Evolutionary conservation across 2,797 vertebrate genomes (phyloP), one percentile per base, ranked within the genome.

Genomic region (Myiothlypis coronata): DNA sequence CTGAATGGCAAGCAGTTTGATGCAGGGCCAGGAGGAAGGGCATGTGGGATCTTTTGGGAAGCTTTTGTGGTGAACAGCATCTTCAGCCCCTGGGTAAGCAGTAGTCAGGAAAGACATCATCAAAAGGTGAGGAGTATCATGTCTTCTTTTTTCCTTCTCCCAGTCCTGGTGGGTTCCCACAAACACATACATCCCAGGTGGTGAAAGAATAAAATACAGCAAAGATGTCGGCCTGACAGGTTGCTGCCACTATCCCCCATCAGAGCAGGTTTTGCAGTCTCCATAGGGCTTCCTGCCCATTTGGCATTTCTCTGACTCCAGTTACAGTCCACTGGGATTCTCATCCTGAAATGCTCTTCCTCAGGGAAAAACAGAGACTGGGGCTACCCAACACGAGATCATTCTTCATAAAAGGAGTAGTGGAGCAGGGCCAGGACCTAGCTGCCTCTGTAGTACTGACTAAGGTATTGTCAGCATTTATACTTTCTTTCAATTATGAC

Each of bases 401-500:
- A 13, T 3, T 39, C 28, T 39, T 63, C 18, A 70, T 52, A 50
- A 78, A 77, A 35, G 14, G 20, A 37, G 12, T 23, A 68, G 18
- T 52, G 55, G 12, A 75, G 20, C 46, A 70, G 18, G n/a, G 27
- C 74, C 86, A 82, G 47, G 41, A 70, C 41, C 30, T 55, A 19
- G 27, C 15, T 89, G 35, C 41, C 69, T 70, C 12, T 18, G 24
- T 57, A 44, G 20, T 26, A 39, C 28, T 77, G 56, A 70, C n/a
- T 32, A 82, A 85, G 7, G 14, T 27, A 53, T 12, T 57, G 43
- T 77, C 49, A 64, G 30, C 57, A 90, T 74, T 77, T 83, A 24
- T 12, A 34, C 44, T 87, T 90, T 92, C 56, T 92, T 83, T 94
- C 78, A 94, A 49, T 64, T 91, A 57, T 90, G 84, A 83, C 90